Conservation (phyloP, 1,140 invertebrate species). For the Diuraphis noxia region DNA sequence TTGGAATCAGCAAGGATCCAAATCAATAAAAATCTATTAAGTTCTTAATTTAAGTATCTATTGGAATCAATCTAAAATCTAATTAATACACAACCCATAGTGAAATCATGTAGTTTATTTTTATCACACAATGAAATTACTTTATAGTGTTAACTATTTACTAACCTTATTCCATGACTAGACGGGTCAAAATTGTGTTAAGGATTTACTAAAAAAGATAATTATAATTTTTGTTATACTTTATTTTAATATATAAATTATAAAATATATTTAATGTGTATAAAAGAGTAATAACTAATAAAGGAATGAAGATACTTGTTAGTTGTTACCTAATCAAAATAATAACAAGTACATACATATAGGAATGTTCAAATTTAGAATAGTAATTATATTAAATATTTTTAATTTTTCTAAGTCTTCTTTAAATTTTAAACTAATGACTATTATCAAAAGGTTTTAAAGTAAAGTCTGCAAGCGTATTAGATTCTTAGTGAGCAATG, state of each 20-base stretch:
- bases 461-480: too few relatives aligned
- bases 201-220: neutral
- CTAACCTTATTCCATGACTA: neutral
- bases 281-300: neutral
- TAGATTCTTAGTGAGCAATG: too few relatives aligned
- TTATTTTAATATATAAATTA: neutral
- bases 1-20: conserved; percentile 82
- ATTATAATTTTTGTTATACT: neutral
- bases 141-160: neutral
- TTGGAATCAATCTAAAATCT: neutral
- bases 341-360: neutral
- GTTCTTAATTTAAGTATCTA: neutral
- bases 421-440: neutral
- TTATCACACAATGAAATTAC: neutral
- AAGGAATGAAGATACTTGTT: neutral
- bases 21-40: conserved; percentile 22
- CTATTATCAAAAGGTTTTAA: too few relatives aligned
- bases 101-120: neutral
- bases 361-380: neutral
- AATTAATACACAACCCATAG: neutral
- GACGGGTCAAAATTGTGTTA: neutral
- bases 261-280: neutral
- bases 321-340: neutral
- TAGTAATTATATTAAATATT: too few relatives aligned
- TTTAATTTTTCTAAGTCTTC: neutral